phyloP scores from a whole-genome alignment of 2,113 vertebrate species.

The Istiophorus platypterus region DNA sequence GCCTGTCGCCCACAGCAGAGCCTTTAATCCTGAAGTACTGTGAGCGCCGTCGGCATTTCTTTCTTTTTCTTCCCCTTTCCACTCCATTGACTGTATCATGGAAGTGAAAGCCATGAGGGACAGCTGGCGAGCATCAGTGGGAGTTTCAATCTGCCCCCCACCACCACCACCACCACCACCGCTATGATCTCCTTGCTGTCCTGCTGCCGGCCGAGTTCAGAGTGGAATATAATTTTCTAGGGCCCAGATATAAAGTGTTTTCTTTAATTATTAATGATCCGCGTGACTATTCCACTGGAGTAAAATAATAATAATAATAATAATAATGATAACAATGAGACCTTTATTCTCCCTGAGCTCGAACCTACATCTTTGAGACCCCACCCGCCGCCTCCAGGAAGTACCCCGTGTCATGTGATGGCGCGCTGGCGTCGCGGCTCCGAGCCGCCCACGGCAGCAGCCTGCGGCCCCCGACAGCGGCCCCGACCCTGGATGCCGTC shows the following conservation, averaged over 20 bases:
- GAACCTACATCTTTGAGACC: background rate
- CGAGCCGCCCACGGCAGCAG: background rate
- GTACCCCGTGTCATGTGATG: conserved; percentile 18
- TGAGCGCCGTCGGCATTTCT: conserved; percentile 19
- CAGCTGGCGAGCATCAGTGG: conserved; percentile 30
- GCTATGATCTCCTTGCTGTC: conserved; percentile 1
- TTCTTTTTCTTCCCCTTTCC: too few species aligned
- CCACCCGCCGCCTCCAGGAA: conserved; percentile 34
- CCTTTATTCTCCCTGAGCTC: conserved; percentile 4
- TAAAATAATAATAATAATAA: too few species aligned
- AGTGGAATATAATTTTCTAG: conserved; percentile 2
- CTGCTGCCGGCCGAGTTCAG: conserved; percentile 30
- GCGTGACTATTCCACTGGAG: conserved; percentile 2
- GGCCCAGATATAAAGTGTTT: background rate
- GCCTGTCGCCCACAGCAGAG: conserved; percentile 46
- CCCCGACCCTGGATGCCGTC: too few species aligned
- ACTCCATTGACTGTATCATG: conserved; percentile 43
- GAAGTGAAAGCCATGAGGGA: conserved; percentile 42
- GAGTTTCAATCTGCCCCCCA: background rate
- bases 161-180: too few species aligned
- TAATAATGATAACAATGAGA: too few species aligned
- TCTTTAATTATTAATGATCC: conserved; percentile 7
- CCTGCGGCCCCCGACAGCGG: conserved; percentile 2
- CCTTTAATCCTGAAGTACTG: conserved; percentile 43
- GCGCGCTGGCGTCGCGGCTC: conserved; percentile 11